Evolutionary conservation across 1,140 invertebrate species (phyloP).

Genomic region (Papilio aristodemus): DNA sequence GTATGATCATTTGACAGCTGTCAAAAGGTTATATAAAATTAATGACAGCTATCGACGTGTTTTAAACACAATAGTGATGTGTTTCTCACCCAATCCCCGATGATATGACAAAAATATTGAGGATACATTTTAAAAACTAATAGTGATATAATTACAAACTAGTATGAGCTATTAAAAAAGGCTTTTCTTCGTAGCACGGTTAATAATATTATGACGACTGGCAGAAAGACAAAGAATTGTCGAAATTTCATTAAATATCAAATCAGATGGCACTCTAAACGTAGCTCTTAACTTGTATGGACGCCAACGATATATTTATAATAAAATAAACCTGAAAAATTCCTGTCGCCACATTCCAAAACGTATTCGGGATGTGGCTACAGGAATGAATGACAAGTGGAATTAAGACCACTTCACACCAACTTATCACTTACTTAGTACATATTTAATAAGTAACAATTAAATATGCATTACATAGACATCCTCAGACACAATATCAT

Average conservation of each 20-base stretch:
- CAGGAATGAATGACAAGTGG: constrained; percentile 1
- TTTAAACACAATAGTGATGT: background rate
- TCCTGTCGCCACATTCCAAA: background rate
- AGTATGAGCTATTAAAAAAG: background rate
- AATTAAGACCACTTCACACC: background rate
- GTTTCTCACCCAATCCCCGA: background rate
- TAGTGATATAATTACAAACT: background rate
- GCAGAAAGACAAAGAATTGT: background rate
- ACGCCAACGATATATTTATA: constrained; percentile 7
- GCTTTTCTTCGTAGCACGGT: background rate
- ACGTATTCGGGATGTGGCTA: constrained; percentile 2
- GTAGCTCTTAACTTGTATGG: constrained; percentile 12
- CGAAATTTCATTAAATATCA: background rate
- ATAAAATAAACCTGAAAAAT: background rate
- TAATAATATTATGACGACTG: background rate
- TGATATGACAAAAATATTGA: background rate
- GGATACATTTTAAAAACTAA: background rate
- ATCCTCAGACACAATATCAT: background rate
- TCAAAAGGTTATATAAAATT: background rate
- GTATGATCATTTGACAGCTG: background rate
- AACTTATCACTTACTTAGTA: background rate
- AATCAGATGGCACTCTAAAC: constrained; percentile 3
- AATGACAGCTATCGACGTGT: background rate
- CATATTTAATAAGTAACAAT: background rate
- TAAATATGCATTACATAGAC: background rate